phyloP scores from a whole-genome alignment of 2,888 invertebrate species.

The Yponomeuta malinellus region DNA sequence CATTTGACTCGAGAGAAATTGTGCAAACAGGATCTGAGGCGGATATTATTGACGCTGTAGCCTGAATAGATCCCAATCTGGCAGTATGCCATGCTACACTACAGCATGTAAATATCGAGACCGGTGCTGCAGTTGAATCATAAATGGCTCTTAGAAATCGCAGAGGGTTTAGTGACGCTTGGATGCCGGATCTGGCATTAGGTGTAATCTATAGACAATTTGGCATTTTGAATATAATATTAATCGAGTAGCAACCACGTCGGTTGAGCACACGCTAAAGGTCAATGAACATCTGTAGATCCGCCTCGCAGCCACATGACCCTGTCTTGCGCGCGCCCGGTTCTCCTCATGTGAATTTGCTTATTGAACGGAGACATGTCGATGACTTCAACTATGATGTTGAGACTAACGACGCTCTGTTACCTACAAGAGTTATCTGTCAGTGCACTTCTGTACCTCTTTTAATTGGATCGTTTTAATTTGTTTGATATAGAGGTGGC shows the following conservation, averaged over 20 bases:
- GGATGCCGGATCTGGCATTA: constrained; percentile 1
- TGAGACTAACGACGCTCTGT: neutral
- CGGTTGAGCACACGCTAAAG: constrained; percentile 67
- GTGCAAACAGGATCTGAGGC: constrained; percentile 3
- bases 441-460: neutral
- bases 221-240: constrained; percentile 30
- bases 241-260: constrained; percentile 60
- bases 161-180: neutral
- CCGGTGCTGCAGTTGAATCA: neutral
- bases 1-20: neutral
- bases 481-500: neutral
- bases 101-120: neutral
- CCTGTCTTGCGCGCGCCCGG: constrained; percentile 59
- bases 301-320: constrained; percentile 72
- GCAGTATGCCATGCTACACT: neutral
- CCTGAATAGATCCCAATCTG: constrained; percentile 10
- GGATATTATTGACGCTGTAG: neutral
- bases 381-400: neutral
- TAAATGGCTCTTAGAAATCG: neutral
- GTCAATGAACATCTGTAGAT: constrained; percentile 75
- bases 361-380: constrained; percentile 39
- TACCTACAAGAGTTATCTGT: neutral
- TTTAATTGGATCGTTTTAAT: neutral
- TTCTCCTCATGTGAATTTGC: constrained; percentile 42
- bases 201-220: constrained; percentile 7